These are phyloP conservation scores for Cecropterus lyciades DNA, from an alignment of 1,140 invertebrate species.

Conservation along the genomic window DNA sequence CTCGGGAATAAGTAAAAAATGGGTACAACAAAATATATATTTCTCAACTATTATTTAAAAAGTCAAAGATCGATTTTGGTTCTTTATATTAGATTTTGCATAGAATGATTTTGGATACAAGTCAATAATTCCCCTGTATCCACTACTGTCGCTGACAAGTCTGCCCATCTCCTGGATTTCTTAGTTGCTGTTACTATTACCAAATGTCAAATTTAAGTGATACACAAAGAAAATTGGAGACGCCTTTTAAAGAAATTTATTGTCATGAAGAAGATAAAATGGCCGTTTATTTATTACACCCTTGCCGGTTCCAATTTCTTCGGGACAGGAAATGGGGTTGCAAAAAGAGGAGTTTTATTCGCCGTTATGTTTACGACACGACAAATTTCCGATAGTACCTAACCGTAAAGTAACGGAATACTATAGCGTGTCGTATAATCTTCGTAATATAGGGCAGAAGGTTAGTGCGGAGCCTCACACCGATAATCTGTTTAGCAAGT, in stretches of 20 bases:
- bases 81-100: too few species aligned
- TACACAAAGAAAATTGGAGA: not conserved
- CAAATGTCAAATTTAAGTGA: too few species aligned
- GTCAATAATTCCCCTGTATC: too few species aligned
- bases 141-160: too few species aligned
- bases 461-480: constrained; percentile 34
- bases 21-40: too few species aligned
- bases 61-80: too few species aligned
- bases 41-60: too few species aligned
- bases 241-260: constrained; percentile 7
- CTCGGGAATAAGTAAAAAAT: too few species aligned
- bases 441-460: constrained; percentile 35
- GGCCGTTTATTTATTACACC: constrained; percentile 26
- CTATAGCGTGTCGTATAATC: constrained; percentile 21
- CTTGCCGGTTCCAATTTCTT: constrained; percentile 33
- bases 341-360: constrained; percentile 32
- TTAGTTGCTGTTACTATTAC: too few species aligned
- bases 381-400: constrained; percentile 30
- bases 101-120: too few species aligned
- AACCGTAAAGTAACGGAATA: constrained; percentile 9
- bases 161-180: too few species aligned
- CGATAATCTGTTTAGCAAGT: constrained; percentile 39
- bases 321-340: constrained; percentile 22
- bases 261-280: constrained; percentile 35
- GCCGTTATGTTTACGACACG: constrained; percentile 29